Evolutionary conservation across 2,113 vertebrate genomes (phyloP).

Genomic region (Corythornis vintsioides): DNA sequence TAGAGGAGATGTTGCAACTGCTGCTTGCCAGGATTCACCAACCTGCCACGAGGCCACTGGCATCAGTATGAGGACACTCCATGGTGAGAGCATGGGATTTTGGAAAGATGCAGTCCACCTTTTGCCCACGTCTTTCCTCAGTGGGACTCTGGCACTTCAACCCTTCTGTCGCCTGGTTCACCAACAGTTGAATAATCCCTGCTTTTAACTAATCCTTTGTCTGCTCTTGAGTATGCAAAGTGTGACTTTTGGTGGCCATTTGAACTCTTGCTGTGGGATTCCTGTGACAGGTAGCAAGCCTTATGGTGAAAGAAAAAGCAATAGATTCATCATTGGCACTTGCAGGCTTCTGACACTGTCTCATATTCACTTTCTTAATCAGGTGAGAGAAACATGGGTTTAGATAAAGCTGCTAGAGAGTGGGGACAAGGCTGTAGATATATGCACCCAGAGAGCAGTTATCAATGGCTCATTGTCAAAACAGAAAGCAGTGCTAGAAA

Average conservation of each 20-base stretch:
- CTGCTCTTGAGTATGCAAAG: not conserved
- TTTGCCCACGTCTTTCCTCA: not conserved
- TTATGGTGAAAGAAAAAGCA: conserved; percentile 6
- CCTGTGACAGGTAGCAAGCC: conserved; percentile 23
- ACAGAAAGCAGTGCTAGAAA: not conserved
- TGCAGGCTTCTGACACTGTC: conserved; percentile 34
- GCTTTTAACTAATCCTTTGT: not conserved
- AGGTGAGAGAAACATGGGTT: conserved; percentile 55
- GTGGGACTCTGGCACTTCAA: not conserved
- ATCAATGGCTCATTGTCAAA: conserved; percentile 62
- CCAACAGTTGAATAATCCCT: not conserved
- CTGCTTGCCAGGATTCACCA: not conserved
- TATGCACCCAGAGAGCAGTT: conserved; percentile 34
- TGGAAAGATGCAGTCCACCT: not conserved
- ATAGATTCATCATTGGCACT: conserved; percentile 62
- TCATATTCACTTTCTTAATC: conserved; percentile 58
- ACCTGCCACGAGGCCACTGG: not conserved
- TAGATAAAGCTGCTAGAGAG: conserved; percentile 35
- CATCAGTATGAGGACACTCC: not conserved
- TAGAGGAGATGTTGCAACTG: not conserved
- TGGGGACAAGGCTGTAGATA: conserved; percentile 21
- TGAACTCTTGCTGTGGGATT: conserved; percentile 24
- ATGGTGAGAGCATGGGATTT: not conserved
- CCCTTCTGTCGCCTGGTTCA: not conserved
- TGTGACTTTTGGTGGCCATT: conserved; percentile 3